These are phyloP conservation scores for Kobus ellipsiprymnus DNA, from an alignment of 2,113 vertebrate species.

Conservation along the genomic window DNA sequence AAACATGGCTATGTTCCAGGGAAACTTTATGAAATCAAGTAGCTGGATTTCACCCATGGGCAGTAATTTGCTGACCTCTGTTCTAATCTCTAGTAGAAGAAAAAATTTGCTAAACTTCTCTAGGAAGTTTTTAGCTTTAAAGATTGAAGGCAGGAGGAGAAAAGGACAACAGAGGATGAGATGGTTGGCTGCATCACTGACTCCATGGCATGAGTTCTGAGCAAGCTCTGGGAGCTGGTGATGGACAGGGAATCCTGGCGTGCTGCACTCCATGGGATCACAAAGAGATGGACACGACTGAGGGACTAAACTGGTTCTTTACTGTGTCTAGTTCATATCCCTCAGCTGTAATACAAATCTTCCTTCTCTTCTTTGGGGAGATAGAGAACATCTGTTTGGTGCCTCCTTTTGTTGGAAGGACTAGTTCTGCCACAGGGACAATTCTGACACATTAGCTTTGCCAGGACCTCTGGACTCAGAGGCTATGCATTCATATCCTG, in stretches of 20 bases:
- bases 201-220: not conserved
- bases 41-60: not conserved
- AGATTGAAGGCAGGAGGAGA: not conserved
- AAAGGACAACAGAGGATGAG: not conserved
- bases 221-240: not conserved
- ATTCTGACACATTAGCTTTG: not conserved
- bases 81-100: not conserved
- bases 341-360: not conserved
- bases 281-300: not conserved
- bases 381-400: not conserved
- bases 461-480: not conserved
- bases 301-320: not conserved
- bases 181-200: not conserved
- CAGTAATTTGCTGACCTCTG: not conserved
- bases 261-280: not conserved
- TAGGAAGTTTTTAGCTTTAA: not conserved
- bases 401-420: not conserved
- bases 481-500: not conserved
- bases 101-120: not conserved
- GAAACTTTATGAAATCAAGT: not conserved
- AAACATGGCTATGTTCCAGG: not conserved
- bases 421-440: not conserved
- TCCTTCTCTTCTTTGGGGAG: not conserved
- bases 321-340: not conserved
- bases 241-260: not conserved